Evolutionary conservation across 2,797 vertebrate genomes (phyloP).

Genomic region (Micromesistius poutassou): DNA sequence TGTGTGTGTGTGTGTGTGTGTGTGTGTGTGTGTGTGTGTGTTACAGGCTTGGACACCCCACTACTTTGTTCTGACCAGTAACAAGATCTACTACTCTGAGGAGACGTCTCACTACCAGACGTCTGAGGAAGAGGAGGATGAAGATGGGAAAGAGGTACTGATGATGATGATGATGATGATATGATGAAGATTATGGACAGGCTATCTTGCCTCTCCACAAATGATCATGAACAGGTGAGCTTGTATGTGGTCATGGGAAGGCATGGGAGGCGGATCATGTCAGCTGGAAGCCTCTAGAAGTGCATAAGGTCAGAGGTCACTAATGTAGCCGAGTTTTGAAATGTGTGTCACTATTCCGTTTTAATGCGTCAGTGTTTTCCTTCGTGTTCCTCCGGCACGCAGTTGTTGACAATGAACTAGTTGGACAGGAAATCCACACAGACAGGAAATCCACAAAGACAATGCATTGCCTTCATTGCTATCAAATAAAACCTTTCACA

Average conservation of each 20-base stretch:
- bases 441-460: not conserved
- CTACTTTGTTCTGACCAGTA: constrained; percentile 95
- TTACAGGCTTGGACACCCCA: constrained; percentile 92
- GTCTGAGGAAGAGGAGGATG: constrained; percentile 70
- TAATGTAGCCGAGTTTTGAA: not conserved
- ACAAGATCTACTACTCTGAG: constrained; percentile 95
- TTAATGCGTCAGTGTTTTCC: not conserved
- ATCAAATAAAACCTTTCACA: not conserved
- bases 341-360: not conserved
- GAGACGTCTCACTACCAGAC: constrained; percentile 90
- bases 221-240: not conserved
- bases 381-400: not conserved
- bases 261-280: not conserved
- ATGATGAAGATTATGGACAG: too few species aligned
- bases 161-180: constrained; percentile 1
- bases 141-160: constrained; percentile 53
- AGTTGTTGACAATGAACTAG: not conserved
- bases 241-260: not conserved
- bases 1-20: constrained; percentile 11
- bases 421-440: not conserved
- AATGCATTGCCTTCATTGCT: not conserved
- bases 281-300: not conserved
- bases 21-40: constrained; percentile 13
- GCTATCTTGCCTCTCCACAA: too few species aligned
- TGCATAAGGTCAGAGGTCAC: not conserved